phyloP scores from a whole-genome alignment of 2,113 vertebrate species.

The Condylura cristata region DNA sequence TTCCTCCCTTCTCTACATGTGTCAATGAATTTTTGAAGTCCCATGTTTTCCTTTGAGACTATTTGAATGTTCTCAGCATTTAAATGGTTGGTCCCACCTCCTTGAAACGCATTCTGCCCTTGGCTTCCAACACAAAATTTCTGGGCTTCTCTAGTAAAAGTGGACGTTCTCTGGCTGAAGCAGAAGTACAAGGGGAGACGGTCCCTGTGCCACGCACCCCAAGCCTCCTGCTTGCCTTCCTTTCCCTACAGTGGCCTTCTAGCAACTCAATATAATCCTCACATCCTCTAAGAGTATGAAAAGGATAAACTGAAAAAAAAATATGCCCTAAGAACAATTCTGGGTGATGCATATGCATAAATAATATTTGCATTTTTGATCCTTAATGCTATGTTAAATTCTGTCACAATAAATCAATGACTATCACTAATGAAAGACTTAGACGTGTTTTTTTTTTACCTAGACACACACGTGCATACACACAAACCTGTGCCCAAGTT shows the following conservation, averaged over 20 bases:
- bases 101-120: neutral
- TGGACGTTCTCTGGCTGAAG: neutral
- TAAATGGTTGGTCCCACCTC: neutral
- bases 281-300: neutral
- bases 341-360: neutral
- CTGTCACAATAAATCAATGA: neutral
- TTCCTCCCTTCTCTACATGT: neutral
- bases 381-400: slow-evolving; percentile 4
- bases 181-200: neutral
- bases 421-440: slow-evolving; percentile 21
- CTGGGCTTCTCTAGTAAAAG: neutral
- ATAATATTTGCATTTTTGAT: slow-evolving; percentile 14
- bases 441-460: neutral
- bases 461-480: neutral
- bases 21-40: neutral
- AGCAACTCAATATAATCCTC: neutral
- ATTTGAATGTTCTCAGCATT: neutral
- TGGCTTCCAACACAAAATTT: neutral
- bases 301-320: neutral
- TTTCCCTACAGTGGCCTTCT: neutral
- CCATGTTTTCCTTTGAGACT: neutral
- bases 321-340: neutral
- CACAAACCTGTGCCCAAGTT: neutral
- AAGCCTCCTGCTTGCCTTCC: neutral
- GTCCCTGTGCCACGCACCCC: neutral